phyloP scores from a whole-genome alignment of 2,888 invertebrate genomes.

The Drosophila prolongata region DNA sequence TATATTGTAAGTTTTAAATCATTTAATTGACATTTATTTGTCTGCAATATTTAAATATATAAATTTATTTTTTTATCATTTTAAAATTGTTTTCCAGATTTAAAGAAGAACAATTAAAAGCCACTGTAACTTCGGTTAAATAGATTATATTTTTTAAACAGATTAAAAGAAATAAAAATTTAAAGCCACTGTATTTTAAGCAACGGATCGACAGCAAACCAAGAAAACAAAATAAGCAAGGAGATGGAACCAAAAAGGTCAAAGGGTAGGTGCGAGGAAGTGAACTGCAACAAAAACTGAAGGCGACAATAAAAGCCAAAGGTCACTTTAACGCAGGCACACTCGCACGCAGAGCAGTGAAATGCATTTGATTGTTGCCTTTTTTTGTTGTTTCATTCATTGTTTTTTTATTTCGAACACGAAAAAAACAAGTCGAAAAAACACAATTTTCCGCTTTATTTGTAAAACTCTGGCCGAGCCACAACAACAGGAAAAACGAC shows the following conservation, averaged over 20 bases:
- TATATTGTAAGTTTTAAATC: too few species aligned
- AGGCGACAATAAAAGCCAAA: constrained; percentile 68
- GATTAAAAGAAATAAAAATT: background rate
- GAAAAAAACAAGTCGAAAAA: constrained; percentile 58
- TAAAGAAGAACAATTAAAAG: too few species aligned
- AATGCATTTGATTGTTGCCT: constrained; percentile 80
- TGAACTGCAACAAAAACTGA: constrained; percentile 1
- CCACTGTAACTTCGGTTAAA: too few species aligned
- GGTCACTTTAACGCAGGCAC: constrained; percentile 66
- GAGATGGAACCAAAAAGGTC: background rate
- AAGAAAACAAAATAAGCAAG: constrained; percentile 1
- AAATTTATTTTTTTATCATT: too few species aligned
- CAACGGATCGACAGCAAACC: background rate
- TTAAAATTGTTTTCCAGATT: too few species aligned
- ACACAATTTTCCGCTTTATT: constrained; percentile 78
- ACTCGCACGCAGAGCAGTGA: constrained; percentile 48
- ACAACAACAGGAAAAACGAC: constrained; percentile 41
- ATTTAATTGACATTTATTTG: too few species aligned
- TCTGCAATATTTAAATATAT: too few species aligned
- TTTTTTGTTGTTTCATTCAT: constrained; percentile 30
- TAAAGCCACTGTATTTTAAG: constrained; percentile 4
- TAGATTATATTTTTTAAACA: too few species aligned
- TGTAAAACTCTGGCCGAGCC: constrained; percentile 47
- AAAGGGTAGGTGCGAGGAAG: background rate
- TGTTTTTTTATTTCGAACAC: constrained; percentile 42